Evolutionary conservation across 2,888 invertebrate genomes (phyloP).

Genomic region (Acronicta leporina): DNA sequence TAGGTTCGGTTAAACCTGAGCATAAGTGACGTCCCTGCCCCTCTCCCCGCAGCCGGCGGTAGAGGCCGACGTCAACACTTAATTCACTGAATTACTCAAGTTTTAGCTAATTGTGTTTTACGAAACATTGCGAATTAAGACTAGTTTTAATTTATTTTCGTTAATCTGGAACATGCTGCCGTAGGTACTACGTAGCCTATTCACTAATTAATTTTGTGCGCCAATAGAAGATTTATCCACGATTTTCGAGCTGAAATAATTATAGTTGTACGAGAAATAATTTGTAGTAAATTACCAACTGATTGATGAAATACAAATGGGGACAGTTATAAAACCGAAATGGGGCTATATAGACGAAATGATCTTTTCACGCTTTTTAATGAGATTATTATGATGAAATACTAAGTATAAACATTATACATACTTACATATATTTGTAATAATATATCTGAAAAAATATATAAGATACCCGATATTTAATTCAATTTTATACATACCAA

Average conservation of each 20-base stretch:
- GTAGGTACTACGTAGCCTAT: conserved; percentile 9
- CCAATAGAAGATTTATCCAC: not conserved
- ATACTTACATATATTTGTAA: no score
- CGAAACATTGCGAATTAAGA: conserved; percentile 20
- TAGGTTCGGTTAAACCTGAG: not conserved
- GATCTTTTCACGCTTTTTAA: not conserved
- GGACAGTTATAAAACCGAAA: no score
- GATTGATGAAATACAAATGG: no score
- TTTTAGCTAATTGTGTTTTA: conserved; percentile 33
- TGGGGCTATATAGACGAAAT: no score
- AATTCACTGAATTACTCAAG: conserved; percentile 22
- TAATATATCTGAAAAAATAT: no score
- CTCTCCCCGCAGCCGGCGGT: no score
- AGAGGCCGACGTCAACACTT: not conserved
- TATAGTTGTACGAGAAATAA: not conserved
- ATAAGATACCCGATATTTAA: no score
- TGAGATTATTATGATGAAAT: not conserved
- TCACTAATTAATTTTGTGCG: conserved; percentile 10
- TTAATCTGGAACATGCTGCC: conserved; percentile 8
- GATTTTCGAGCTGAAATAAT: not conserved
- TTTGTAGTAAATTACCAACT: no score
- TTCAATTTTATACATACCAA: no score
- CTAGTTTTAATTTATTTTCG: conserved; percentile 15
- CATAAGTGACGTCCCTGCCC: not conserved
- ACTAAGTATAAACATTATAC: no score